Base-by-base conservation (phyloP, 2,888 invertebrate species). In the Rhamnusium bicolor region DNA sequence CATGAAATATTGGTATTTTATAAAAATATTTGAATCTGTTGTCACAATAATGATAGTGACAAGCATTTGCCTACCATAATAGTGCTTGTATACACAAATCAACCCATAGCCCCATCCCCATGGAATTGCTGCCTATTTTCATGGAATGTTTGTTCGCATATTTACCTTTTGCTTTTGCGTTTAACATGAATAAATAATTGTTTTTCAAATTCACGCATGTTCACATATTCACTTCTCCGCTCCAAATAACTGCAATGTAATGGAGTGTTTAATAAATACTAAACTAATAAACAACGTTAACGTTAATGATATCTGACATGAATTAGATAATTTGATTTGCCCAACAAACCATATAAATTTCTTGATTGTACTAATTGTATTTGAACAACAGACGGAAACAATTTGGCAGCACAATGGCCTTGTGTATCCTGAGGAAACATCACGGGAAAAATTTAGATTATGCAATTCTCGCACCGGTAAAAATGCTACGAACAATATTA, bases 321-420 rank as follows among this genome's bases (percentile, higher is more conserved):
- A 69, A 49, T 51, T 51, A 40, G 46, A 54, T 62, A 46, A 62
- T 53, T 69, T 62, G 27, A 56, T 70, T 63, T 70, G 63, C 47
- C 49, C 70, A 63, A 63, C 70, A 70, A 70, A 63, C 70, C 70
- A 63, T 70, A 56, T 56, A 70, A 70, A 70, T 32, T 58, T 53
- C 56, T 56, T 51, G 32, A 56, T 63, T 56, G 46, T 19, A 24
- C 46, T 16, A 19, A 51, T 65, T 51, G 46, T 51, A 4, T 27
- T 16, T 29, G 18, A 56, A 29, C 51, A 7, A 10, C 51, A 12
- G 12, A 51, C 19, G 54, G 53, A 62, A 69, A 54, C 46, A 27
- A 54, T 62, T 62, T n/a, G 53, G 54, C 47, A 69, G 16, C 32
- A 69, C 69, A 69, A 69, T 69, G 69, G 69, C 69, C 69, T 69